Percentiles rank a stretch among this genome's conserved stretches.
Evolutionary conservation across 2,113 vertebrate species (phyloP).

Genomic region (Neodontobutis hainanensis): DNA sequence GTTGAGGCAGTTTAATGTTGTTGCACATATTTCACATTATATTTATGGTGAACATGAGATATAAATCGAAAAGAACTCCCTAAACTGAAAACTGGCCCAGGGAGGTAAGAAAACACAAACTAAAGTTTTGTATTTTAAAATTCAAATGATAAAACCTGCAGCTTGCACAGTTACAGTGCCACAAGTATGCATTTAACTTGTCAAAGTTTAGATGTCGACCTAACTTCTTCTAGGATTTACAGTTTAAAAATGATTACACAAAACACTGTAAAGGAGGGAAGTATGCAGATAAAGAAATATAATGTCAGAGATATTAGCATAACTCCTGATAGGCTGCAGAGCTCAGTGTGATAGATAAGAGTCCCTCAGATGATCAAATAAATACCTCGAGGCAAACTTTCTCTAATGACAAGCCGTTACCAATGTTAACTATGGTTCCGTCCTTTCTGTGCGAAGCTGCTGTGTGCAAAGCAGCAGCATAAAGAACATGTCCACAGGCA

Average conservation of each 20-base stretch:
- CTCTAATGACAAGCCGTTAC: conserved; percentile 67
- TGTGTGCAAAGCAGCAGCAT: conserved; percentile 56
- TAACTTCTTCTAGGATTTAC: conserved; percentile 15
- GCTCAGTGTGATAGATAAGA: conserved; percentile 63
- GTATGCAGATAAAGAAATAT: conserved; percentile 1
- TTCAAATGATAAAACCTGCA: background rate
- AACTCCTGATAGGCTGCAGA: conserved; percentile 20
- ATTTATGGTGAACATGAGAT: background rate
- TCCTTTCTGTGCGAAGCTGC: conserved; percentile 48
- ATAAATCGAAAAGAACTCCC: background rate
- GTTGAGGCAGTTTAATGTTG: background rate
- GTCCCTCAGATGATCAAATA: conserved; percentile 69
- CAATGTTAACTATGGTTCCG: conserved; percentile 54
- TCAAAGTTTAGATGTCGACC: conserved; percentile 16
- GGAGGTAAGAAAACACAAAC: background rate
- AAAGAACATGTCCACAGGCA: conserved; percentile 68
- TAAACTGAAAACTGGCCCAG: background rate
- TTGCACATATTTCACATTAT: conserved; percentile 1
- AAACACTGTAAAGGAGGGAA: background rate
- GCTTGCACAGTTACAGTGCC: background rate
- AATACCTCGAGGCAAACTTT: conserved; percentile 63
- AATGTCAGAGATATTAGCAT: conserved; percentile 16
- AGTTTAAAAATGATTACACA: background rate
- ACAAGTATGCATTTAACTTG: background rate
- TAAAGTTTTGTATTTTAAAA: background rate